Conservation (phyloP, 2,888 invertebrate genomes). For the Dicyrtomina minuta region DNA sequence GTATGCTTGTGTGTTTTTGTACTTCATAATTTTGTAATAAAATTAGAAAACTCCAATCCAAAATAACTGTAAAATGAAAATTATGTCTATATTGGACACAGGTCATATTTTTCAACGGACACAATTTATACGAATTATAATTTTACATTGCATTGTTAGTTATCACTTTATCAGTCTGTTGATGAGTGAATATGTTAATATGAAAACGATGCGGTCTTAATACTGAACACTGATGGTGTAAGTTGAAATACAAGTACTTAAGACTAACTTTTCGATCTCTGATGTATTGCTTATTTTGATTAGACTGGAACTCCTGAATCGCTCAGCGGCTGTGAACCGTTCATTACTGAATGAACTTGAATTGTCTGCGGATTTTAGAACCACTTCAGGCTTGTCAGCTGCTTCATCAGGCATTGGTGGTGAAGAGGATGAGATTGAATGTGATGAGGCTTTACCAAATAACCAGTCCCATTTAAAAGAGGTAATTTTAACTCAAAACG, state of each 20-base stretch:
- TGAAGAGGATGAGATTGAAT: conserved; percentile 56
- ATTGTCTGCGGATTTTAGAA: conserved; percentile 55
- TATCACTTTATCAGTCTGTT: too few relatives aligned
- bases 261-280: background rate
- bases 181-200: too few relatives aligned
- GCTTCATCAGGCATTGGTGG: conserved; percentile 55
- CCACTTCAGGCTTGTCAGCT: conserved; percentile 63
- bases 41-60: too few relatives aligned
- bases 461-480: conserved; percentile 49
- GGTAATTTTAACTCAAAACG: conserved; percentile 35
- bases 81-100: too few relatives aligned
- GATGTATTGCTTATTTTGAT: conserved; percentile 54
- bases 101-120: too few relatives aligned
- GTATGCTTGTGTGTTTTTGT: too few relatives aligned
- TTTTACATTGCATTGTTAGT: too few relatives aligned
- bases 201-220: too few relatives aligned
- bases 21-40: too few relatives aligned
- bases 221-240: background rate
- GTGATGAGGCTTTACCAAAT: conserved; percentile 55
- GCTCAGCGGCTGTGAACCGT: conserved; percentile 59
- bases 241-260: background rate
- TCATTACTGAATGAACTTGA: conserved; percentile 91
- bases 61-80: too few relatives aligned
- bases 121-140: too few relatives aligned
- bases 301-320: conserved; percentile 66